Base-by-base conservation (phyloP, 2,888 invertebrate species). In the Orchestes rusci region DNA sequence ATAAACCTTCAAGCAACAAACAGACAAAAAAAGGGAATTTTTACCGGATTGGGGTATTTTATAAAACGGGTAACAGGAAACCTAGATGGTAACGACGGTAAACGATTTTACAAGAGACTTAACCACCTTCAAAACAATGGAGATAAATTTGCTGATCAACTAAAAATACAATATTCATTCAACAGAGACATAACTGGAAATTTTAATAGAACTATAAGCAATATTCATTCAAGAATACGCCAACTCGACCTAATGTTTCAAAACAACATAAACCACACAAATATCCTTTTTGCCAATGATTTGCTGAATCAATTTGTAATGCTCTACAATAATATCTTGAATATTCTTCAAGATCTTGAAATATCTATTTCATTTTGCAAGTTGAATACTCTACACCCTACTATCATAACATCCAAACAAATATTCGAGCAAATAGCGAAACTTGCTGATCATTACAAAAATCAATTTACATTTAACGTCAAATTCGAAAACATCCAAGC, bases 1-100 rank as follows among this genome's bases (percentile, higher is more conserved):
- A 30, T 30, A 10, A 5, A 12, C 7, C 12, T 30, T 10, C 30
- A 10, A 10, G 12, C 7, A 10, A 5, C 12, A 5, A 5, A 10
- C 30, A 5, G 30, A 5, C 7, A 8, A 8, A 30, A 30, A 12
- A 5, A 13, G 12, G 30, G 12, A 5, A 10, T 30, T 10, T 5
- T 10, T 10, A 30, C 7, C 12, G 30, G 30, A 4, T 30, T 30
- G 12, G 23, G 23, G 7, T 23, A 23, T 23, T 7, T 23, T 23
- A 23, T 23, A 23, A 23, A 23, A 23, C 7, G 23, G 10, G 23
- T 37, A 23, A 37, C 37, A 5, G 37, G 37, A 37, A 37, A 37
- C 19, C 37, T 37, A 18, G 27, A 37, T 23, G 10, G 12, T 18
- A 13, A 16, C n/a, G 37, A 37, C 15, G 37, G 37, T 19, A 23